Percentiles rank a stretch among this genome's conserved stretches.
Conservation (phyloP, 2,113 vertebrate genomes). For the Mustela nigripes region DNA sequence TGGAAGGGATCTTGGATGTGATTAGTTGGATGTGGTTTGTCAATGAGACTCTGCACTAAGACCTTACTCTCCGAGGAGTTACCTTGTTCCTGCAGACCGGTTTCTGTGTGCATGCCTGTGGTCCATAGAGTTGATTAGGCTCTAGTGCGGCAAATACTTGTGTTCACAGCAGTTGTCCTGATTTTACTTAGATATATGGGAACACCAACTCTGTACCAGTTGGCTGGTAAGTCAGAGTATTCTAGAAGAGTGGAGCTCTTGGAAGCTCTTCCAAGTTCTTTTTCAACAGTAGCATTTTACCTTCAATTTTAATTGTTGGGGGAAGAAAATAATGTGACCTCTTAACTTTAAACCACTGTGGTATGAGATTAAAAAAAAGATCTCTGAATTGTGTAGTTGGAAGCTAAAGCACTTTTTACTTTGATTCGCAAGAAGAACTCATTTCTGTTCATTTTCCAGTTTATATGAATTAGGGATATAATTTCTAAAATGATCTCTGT, state of each 20-base stretch:
- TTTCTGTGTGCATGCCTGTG: not conserved
- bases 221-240: not conserved
- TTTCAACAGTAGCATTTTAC: conserved; percentile 24
- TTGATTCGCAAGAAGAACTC: not conserved
- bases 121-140: not conserved
- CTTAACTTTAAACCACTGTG: not conserved
- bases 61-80: not conserved
- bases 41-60: not conserved
- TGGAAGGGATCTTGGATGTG: not conserved
- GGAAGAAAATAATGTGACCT: not conserved
- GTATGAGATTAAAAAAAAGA: not conserved
- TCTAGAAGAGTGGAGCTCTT: not conserved
- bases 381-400: not conserved
- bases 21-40: not conserved
- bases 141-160: not conserved
- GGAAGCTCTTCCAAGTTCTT: not conserved
- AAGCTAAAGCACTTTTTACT: not conserved
- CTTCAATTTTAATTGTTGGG: not conserved
- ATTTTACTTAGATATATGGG: not conserved
- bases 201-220: not conserved
- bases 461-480: not conserved
- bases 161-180: not conserved
- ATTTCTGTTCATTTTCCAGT: not conserved
- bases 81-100: not conserved
- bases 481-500: not conserved